phyloP scores from a whole-genome alignment of 92 coral and sea anemone genomes.

The Phenganax stokvisi region DNA sequence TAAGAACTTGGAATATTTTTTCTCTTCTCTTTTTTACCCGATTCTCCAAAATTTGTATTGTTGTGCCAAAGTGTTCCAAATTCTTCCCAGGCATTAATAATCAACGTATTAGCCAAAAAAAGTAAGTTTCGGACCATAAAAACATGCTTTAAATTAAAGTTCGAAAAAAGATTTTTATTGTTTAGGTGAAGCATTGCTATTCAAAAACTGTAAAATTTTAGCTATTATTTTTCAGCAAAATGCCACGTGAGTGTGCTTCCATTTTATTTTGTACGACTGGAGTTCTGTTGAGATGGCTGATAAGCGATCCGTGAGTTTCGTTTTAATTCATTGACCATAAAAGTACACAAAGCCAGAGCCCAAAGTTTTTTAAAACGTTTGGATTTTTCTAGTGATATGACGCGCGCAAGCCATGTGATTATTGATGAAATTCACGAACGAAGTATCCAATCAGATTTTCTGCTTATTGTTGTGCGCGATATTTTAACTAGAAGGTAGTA shows the following conservation, averaged over 20 bases:
- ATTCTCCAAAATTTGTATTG: too few relatives aligned
- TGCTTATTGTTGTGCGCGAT: slow-evolving; percentile 77
- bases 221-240: slow-evolving; percentile 47
- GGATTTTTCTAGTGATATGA: slow-evolving; percentile 16
- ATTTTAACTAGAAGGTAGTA: slow-evolving; percentile 66
- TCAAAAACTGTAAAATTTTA: background rate
- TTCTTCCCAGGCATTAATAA: background rate
- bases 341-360: background rate
- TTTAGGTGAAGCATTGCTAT: too few relatives aligned
- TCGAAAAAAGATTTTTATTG: too few relatives aligned
- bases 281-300: slow-evolving; percentile 76
- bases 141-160: too few relatives aligned
- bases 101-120: background rate
- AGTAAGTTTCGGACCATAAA: too few relatives aligned
- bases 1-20: too few relatives aligned
- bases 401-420: slow-evolving; percentile 70
- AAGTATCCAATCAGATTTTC: slow-evolving; percentile 81
- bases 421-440: slow-evolving; percentile 96
- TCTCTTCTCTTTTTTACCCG: too few relatives aligned
- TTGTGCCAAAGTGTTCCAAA: background rate
- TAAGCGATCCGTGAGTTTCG: slow-evolving; percentile 70
- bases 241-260: slow-evolving; percentile 74
- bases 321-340: background rate
- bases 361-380: background rate
- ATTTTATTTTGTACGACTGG: slow-evolving; percentile 93